These are phyloP conservation scores for Caenorhabditis brenneri DNA, from an alignment of 1,140 invertebrate genomes.

Conservation along the genomic window DNA sequence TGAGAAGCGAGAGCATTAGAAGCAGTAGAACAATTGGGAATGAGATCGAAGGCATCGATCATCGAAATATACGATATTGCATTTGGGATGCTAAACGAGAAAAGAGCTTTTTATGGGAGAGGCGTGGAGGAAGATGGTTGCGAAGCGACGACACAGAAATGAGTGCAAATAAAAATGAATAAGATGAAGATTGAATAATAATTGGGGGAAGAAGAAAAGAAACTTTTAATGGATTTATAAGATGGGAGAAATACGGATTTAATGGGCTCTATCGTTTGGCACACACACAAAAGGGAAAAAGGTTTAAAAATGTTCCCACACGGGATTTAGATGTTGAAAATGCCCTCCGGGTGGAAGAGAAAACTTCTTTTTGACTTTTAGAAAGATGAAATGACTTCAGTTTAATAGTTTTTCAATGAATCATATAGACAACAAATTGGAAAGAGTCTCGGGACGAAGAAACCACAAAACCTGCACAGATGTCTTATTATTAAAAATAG, in stretches of 20 bases:
- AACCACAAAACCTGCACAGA: conserved; percentile 1
- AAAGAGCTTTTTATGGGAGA: no score
- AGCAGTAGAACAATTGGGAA: not conserved
- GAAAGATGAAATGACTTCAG: not conserved
- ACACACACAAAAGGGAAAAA: not conserved
- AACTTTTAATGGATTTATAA: conserved; percentile 27
- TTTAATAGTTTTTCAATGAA: conserved; percentile 40
- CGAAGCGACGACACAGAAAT: not conserved
- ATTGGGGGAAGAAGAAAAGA: not conserved
- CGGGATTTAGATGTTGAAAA: not conserved
- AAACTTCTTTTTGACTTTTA: not conserved
- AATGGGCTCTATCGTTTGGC: no score
- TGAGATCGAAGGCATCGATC: conserved; percentile 37
- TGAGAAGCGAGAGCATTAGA: conserved; percentile 29
- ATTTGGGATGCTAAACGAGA: conserved; percentile 30
- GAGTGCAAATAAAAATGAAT: not conserved
- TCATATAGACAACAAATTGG: conserved; percentile 33
- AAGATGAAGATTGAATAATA: conserved; percentile 24
- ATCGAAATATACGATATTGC: conserved; percentile 36
- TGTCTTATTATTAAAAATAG: conserved; percentile 36
- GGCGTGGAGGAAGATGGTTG: not conserved
- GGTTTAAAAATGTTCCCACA: conserved; percentile 15
- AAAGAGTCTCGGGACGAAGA: not conserved
- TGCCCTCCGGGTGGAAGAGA: not conserved
- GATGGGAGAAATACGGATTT: not conserved